Conservation (phyloP, 2,797 vertebrate species). For the Malurus splendens region DNA sequence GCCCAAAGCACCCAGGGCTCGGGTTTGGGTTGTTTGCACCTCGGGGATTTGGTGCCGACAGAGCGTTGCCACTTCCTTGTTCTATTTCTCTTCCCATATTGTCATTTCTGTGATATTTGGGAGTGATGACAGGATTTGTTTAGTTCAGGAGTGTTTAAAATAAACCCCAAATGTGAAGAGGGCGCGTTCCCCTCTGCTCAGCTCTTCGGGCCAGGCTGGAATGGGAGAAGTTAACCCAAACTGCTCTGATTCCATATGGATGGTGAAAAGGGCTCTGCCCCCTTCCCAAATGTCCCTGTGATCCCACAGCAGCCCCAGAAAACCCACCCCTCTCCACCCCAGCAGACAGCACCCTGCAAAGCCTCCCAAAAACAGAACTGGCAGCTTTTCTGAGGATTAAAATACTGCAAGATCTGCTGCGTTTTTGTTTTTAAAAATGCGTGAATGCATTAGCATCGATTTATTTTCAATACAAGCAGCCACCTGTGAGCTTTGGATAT, state of each 20-base stretch:
- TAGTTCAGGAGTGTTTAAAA: neutral
- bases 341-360: neutral
- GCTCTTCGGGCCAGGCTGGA: neutral
- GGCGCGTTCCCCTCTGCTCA: fast-evolving
- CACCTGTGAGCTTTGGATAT: neutral
- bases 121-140: neutral
- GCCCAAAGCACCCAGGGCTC: too few species aligned
- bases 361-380: fast-evolving
- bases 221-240: neutral
- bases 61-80: neutral
- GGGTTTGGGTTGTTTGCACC: too few species aligned
- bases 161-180: neutral
- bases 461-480: neutral
- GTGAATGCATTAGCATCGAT: neutral
- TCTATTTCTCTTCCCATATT: neutral
- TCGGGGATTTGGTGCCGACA: fast-evolving
- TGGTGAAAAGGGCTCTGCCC: neutral
- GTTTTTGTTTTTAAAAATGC: neutral
- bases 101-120: neutral
- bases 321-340: neutral
- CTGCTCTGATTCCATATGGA: neutral
- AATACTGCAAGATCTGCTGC: neutral
- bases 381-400: neutral
- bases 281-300: neutral
- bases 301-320: neutral